Evolutionary conservation across 2,888 invertebrate genomes (phyloP), one percentile per base, ranked within the genome.

Genomic region (Abrostola triplasia): DNA sequence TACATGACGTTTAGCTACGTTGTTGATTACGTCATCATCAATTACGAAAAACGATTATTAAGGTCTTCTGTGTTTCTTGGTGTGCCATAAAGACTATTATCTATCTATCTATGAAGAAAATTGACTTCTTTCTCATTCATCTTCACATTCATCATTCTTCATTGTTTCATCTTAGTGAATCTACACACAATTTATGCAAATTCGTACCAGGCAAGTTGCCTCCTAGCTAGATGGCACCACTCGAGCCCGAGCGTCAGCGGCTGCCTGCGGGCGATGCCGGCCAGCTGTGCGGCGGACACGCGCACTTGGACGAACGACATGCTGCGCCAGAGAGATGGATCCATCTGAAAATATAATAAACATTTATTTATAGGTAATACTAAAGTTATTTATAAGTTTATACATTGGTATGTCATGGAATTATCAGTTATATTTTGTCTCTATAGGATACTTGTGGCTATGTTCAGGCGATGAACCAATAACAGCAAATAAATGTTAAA

Each of bases 251-350:
- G 95, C 58, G 95, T 95, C 73, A 97, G 96, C 0, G 99, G 99
- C 88, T 99, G 99, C 0, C 99, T 95, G 6, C 98, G 96, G 41
- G 98, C 98, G 73, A 98, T 97, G 8, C 98, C 98, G 13, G 97
- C 96, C 61, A 98, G 87, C 81, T 97, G 96, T 0, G 96, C 95
- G 2, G 97, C 96, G 0, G 97, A 96, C 60, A 97, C 95, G 77
- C 96, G 96, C 68, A 96, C 96, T 82, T 97, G 97, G 1, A 97
- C 96, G 87, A 98, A 96, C 85, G 98, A 97, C 96, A 99, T 97
- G 61, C 94, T 95, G 81, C 96, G 96, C 99, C 99, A 99, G 53
- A 99, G 92, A 36, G 95, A 95, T 5, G 98, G 97, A 87, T 98
- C 98, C 83, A 98, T 95, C 87, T 97, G 59, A 5, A 36, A 54